phyloP scores from a whole-genome alignment of 2,797 vertebrate genomes.

The Acrocephalus scirpaceus region DNA sequence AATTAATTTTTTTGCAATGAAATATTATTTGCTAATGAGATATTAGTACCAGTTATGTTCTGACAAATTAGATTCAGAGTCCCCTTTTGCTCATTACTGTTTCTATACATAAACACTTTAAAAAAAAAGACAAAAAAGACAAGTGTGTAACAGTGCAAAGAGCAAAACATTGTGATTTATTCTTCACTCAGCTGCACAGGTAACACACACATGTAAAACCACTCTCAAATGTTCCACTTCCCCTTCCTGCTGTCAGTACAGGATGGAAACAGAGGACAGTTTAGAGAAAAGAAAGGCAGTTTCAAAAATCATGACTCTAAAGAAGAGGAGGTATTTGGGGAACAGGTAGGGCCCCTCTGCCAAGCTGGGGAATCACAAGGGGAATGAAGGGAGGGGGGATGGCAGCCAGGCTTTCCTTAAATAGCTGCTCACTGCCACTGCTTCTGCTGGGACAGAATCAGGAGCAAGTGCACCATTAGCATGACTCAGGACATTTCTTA shows the following conservation, averaged over 20 bases:
- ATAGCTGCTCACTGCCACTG: background rate
- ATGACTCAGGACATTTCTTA: background rate
- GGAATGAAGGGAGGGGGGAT: background rate
- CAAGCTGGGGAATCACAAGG: accelerated
- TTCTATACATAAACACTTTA: background rate
- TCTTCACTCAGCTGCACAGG: background rate
- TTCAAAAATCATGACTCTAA: background rate
- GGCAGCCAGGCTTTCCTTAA: background rate
- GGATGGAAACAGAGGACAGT: background rate
- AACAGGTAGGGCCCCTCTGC: background rate
- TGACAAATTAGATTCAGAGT: background rate
- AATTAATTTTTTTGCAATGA: background rate
- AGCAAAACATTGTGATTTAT: background rate
- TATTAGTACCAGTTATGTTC: background rate
- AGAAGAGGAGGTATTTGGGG: background rate
- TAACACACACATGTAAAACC: background rate
- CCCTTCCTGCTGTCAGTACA: background rate
- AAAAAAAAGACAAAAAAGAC: background rate
- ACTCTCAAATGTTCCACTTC: background rate
- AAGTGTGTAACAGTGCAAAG: background rate
- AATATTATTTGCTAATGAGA: background rate
- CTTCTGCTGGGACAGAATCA: background rate
- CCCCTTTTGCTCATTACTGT: background rate
- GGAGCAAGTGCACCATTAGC: accelerated
- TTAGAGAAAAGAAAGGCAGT: background rate